Evolutionary conservation across 2,113 vertebrate species (phyloP).

Genomic region (Lipophrys pholis): DNA sequence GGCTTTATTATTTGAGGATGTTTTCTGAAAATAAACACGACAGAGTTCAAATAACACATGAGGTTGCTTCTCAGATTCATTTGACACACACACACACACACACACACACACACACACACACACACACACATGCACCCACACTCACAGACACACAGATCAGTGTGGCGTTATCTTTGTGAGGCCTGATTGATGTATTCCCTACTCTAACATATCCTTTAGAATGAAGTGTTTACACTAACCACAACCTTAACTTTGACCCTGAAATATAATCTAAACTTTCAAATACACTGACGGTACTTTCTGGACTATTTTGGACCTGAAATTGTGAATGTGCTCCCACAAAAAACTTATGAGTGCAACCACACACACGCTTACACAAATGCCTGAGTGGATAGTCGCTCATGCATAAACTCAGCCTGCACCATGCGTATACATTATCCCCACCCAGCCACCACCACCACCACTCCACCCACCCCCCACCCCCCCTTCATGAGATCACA

Average conservation of each 20-base stretch:
- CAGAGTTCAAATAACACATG: slow-evolving; percentile 9
- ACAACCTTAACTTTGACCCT: too few relatives aligned
- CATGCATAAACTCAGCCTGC: slow-evolving; percentile 45
- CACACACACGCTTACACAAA: neutral
- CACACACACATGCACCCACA: neutral
- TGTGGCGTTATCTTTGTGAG: too few relatives aligned
- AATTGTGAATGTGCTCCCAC: too few relatives aligned
- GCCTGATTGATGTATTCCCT: too few relatives aligned
- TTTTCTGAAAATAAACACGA: slow-evolving; percentile 12
- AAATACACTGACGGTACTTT: too few relatives aligned
- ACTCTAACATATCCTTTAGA: too few relatives aligned
- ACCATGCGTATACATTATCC: slow-evolving; percentile 31
- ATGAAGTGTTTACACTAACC: too few relatives aligned
- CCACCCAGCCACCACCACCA: too few relatives aligned
- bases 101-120: neutral
- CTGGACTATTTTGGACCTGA: too few relatives aligned
- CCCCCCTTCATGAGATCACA: slow-evolving; percentile 49
- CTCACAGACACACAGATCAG: too few relatives aligned
- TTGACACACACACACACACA: slow-evolving; percentile 8
- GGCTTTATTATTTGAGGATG: neutral
- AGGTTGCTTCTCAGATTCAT: neutral
- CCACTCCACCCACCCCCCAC: neutral
- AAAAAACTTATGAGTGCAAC: too few relatives aligned
- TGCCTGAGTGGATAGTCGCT: slow-evolving; percentile 18
- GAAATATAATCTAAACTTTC: too few relatives aligned